These are phyloP conservation scores for Sylvicola fuscatus DNA, from an alignment of 2,888 invertebrate species.

Conservation along the genomic window DNA sequence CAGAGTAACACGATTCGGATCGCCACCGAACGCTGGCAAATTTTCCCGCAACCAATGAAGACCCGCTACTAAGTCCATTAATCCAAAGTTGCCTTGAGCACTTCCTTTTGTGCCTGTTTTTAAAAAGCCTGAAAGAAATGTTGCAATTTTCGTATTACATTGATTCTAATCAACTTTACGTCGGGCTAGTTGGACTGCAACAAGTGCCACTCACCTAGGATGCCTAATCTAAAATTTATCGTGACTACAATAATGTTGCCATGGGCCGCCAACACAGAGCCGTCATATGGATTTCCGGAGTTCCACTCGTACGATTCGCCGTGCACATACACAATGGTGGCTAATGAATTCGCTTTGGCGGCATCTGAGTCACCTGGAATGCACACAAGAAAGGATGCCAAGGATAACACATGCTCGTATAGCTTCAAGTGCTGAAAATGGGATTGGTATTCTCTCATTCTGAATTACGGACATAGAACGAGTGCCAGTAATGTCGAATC, in stretches of 20 bases:
- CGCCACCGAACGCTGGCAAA: conserved; percentile 86
- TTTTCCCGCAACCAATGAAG: conserved; percentile 94
- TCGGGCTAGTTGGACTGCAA: not conserved
- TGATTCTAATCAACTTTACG: not conserved
- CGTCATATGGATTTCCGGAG: conserved; percentile 93
- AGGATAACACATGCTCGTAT: too few species aligned
- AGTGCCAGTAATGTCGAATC: too few species aligned
- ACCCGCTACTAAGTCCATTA: conserved; percentile 86
- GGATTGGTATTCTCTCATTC: too few species aligned
- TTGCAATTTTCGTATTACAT: not conserved
- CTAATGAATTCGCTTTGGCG: conserved; percentile 28
- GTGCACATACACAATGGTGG: conserved; percentile 77
- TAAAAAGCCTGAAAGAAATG: conserved; percentile 45
- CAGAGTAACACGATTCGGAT: conserved; percentile 78
- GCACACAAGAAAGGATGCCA: too few species aligned
- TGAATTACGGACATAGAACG: too few species aligned
- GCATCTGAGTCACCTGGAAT: conserved; percentile 26
- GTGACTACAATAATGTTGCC: conserved; percentile 79
- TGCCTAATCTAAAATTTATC: conserved; percentile 77
- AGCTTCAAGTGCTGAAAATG: too few species aligned
- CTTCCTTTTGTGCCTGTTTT: conserved; percentile 78
- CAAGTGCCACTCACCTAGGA: conserved; percentile 43
- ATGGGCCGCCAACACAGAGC: conserved; percentile 81
- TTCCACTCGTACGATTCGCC: conserved; percentile 96
- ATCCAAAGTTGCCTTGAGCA: conserved; percentile 77